These are phyloP conservation scores for Corythucha ciliata DNA, from an alignment of 2,888 invertebrate species.

Conservation along the genomic window DNA sequence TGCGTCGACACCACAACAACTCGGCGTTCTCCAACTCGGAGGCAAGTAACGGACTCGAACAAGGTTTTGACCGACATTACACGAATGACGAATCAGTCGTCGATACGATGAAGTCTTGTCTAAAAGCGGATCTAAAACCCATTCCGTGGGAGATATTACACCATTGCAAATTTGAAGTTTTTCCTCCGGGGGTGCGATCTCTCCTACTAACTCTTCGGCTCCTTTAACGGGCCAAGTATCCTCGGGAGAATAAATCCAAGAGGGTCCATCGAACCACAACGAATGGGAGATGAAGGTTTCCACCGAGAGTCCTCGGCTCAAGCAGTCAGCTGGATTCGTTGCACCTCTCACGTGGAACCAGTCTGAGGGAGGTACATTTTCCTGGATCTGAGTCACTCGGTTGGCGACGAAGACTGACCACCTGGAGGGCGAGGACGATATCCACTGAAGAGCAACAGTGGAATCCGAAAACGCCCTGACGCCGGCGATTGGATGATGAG, in stretches of 20 bases:
- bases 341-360: constrained; percentile 5
- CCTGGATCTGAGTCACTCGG: background rate
- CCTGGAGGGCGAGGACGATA: background rate
- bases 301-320: background rate
- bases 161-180: background rate
- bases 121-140: background rate
- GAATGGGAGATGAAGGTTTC: background rate
- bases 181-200: background rate
- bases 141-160: background rate
- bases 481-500: no score
- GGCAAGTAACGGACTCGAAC: no score
- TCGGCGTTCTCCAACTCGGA: constrained; percentile 7
- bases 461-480: background rate
- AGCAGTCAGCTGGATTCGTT: constrained; percentile 1
- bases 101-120: background rate
- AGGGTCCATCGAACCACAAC: background rate
- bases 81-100: background rate
- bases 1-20: background rate
- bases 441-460: background rate
- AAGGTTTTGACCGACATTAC: no score
- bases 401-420: background rate
- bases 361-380: background rate
- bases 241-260: background rate
- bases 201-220: no score
- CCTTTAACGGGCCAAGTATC: background rate